Base-by-base conservation (phyloP, 2,113 vertebrate species). In the Peromyscus leucopus region DNA sequence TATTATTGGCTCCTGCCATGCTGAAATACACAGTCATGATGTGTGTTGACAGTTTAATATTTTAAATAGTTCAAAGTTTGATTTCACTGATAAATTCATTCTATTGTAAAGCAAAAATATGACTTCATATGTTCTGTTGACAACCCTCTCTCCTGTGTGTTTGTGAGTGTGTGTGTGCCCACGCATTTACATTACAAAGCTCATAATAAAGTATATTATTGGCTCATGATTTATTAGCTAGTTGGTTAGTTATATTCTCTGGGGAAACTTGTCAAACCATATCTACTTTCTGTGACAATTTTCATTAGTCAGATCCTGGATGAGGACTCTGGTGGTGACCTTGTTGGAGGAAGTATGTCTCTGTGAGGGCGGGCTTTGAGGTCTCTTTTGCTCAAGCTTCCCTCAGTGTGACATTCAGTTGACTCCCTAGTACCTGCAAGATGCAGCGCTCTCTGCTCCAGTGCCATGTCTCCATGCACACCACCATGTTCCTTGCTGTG, bases 291-390 rank as follows among this genome's bases (percentile, higher is more conserved):
- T 48, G 1, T 1, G 76, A 28, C 78, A 63, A 63, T 90, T 96
- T 94, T 96, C 63, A 74, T 92, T 90, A 57, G 36, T 69, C 55
- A 92, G 26, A 87, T 83, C 10, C 39, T 90, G 17, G 48, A 65
- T 36, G 22, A 61, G n/a, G 22, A 65, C 8, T 55, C 9, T 26
- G 63, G 63, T 65, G 10, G 10, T 65, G 63, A 26, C 26, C 63
- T 11, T 65, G 63, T 65, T 65, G 63, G 63, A 65, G 26, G 26
- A 65, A 28, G 26, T 31, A 26, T 65, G 8, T 22, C 63, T 31
- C 26, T 31, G 26, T 65, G 63, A 28, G 26, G 63, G 63, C 10
- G 10, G 63, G 63, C 63, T 9, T 65, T 65, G 63, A 65, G 63
- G 63, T 65, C 63, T 65, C 2, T 28, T 28, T 4, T 65, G 63